These are phyloP conservation scores for Gallinago solitaria DNA, from an alignment of 2,797 vertebrate genomes.

Conservation along the genomic window DNA sequence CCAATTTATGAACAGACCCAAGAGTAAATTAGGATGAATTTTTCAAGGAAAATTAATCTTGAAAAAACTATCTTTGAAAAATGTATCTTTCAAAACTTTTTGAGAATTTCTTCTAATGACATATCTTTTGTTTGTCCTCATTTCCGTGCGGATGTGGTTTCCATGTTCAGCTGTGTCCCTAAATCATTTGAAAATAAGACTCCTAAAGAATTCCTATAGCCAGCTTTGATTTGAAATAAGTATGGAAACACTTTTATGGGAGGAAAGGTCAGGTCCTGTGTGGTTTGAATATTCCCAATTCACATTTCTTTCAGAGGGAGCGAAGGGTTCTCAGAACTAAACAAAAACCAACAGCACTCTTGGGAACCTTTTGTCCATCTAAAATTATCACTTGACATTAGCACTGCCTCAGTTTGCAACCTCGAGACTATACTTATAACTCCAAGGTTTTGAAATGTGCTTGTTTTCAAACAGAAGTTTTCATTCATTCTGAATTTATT, in stretches of 20 bases:
- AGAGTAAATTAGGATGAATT: neutral
- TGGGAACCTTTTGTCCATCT: neutral
- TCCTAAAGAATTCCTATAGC: neutral
- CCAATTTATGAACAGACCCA: neutral
- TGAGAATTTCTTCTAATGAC: neutral
- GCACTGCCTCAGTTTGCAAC: neutral
- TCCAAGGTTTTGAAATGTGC: neutral
- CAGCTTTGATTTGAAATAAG: fast-evolving
- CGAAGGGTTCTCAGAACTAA: neutral
- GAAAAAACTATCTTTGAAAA: neutral
- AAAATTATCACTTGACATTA: neutral
- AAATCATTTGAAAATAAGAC: neutral
- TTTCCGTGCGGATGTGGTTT: neutral
- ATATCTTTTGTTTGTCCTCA: neutral
- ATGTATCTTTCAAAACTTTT: neutral
- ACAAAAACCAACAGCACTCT: neutral
- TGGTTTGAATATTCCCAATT: neutral
- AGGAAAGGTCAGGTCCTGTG: neutral
- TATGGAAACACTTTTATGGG: neutral
- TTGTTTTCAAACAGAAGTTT: neutral
- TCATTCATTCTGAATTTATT: neutral
- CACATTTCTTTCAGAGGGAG: neutral
- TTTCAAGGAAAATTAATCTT: neutral
- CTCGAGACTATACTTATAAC: neutral
- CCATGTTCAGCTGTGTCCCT: neutral